Conservation (phyloP, 2,113 vertebrate species). For the Platycercus adscitus region DNA sequence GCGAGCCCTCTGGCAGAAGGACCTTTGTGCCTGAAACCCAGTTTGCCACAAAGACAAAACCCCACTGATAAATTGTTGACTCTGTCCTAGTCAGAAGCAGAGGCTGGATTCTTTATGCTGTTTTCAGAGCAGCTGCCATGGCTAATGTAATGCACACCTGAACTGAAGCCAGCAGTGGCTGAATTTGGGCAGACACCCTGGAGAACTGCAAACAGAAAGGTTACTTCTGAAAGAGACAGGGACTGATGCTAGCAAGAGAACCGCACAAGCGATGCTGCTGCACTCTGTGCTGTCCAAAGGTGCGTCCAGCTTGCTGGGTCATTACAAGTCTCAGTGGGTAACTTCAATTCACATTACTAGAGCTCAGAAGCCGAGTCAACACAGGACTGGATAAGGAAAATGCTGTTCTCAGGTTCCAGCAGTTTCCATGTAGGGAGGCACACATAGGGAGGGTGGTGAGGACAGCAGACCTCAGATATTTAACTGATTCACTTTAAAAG, state of each 20-base stretch:
- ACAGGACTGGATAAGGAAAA: not conserved
- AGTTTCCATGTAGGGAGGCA: not conserved
- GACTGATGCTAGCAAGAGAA: not conserved
- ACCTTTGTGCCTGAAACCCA: not conserved
- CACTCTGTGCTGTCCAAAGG: not conserved
- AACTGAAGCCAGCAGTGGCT: not conserved
- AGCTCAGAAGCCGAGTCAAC: not conserved
- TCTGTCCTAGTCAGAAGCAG: not conserved
- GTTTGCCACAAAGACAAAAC: not conserved
- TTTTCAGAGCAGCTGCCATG: not conserved
- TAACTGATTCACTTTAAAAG: not conserved
- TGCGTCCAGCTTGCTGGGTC: not conserved
- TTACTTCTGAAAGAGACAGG: not conserved
- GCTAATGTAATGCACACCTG: not conserved
- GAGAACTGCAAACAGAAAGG: not conserved
- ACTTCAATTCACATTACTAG: not conserved
- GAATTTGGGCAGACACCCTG: not conserved
- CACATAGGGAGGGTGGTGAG: not conserved
- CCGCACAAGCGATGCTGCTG: accelerated
- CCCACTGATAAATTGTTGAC: not conserved
- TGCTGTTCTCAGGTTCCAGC: not conserved
- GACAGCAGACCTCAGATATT: not conserved
- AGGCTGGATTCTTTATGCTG: not conserved
- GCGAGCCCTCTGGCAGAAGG: not conserved
- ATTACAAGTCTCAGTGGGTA: not conserved